Base-by-base conservation (phyloP, 2,888 invertebrate genomes). In the Drosophila melanocephala region DNA sequence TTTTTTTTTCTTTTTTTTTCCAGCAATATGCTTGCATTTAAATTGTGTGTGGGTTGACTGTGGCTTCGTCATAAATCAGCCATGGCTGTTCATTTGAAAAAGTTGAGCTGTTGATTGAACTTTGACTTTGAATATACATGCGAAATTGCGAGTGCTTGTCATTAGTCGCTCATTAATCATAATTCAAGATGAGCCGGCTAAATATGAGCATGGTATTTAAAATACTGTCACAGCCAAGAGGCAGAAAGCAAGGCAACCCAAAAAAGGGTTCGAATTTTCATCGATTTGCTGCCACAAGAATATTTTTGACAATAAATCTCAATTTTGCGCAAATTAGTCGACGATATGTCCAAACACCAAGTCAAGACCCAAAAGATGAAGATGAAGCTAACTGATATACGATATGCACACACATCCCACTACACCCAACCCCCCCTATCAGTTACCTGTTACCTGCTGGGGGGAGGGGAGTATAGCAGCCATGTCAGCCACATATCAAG, bases 321-420 rank as follows among this genome's bases (percentile, higher is more conserved):
- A 87, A 87, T 87, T 90, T 90, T 79, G 75, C 74, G 74, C 87
- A 87, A 90, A 87, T 87, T 87, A 87, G 87, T 69, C 86, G 87
- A 86, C 89, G 90, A 88, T 88, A 77, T 80, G 86, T 75, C 75
- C 77, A 75, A 70, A 53, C 44, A 32, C 61, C 52, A 37, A 63
- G 63, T 37, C 53, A 33, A 39, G 52, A 47, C 35, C 53, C 26
- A 37, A 63, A 82, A 72, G 57, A 68, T 55, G 37, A 53, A 81
- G 78, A 77, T 77, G 77, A 52, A 77, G 72, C 60, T 33, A 65
- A 76, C 81, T 61, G 58, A 78, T 80, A 71, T 73, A 60, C 56
- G 56, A 59, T 61, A 51, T 26, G 30, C 69, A 19, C 19, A 26
- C 22, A 22, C 32, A 35, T 1, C 5, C 35, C n/a, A 16, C 53